Percentiles rank a stretch among this genome's conserved stretches.
Conservation (phyloP, 2,888 invertebrate genomes). For the Clistopyga incitator region DNA sequence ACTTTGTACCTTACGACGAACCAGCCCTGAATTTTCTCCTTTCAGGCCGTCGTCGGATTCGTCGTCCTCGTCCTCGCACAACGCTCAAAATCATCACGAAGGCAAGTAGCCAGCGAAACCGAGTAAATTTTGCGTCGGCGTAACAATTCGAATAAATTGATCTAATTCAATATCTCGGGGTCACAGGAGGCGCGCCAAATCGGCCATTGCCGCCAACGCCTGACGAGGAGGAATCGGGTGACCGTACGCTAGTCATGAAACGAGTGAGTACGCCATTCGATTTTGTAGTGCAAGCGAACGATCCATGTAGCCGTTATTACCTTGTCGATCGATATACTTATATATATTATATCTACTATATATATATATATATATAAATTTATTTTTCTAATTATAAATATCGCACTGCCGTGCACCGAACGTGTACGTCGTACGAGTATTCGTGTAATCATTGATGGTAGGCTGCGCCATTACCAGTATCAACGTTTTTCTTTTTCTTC, state of each 20-base stretch:
- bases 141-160: neutral
- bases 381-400: slow-evolving; percentile 60
- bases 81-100: slow-evolving; percentile 83
- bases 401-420: slow-evolving; percentile 67
- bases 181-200: slow-evolving; percentile 92
- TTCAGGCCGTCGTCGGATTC: slow-evolving; percentile 84
- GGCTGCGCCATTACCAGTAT: slow-evolving; percentile 64
- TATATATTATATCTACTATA: slow-evolving; percentile 44
- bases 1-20: slow-evolving; percentile 72
- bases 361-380: slow-evolving; percentile 62
- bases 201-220: slow-evolving; percentile 97
- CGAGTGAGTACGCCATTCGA: slow-evolving; percentile 88
- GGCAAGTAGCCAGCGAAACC: slow-evolving; percentile 74
- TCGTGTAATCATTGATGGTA: slow-evolving; percentile 70
- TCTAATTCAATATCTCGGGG: neutral
- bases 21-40: slow-evolving; percentile 85
- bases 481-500: slow-evolving; percentile 54
- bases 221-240: slow-evolving; percentile 94
- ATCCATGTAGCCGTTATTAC: slow-evolving; percentile 64
- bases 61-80: slow-evolving; percentile 81
- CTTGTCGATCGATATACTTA: slow-evolving; percentile 64
- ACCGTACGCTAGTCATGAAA: slow-evolving; percentile 96
- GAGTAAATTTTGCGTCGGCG: neutral
- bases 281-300: slow-evolving; percentile 73
- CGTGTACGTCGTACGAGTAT: slow-evolving; percentile 66